Conservation (phyloP, 1,140 invertebrate species). For the Carposina sasakii region DNA sequence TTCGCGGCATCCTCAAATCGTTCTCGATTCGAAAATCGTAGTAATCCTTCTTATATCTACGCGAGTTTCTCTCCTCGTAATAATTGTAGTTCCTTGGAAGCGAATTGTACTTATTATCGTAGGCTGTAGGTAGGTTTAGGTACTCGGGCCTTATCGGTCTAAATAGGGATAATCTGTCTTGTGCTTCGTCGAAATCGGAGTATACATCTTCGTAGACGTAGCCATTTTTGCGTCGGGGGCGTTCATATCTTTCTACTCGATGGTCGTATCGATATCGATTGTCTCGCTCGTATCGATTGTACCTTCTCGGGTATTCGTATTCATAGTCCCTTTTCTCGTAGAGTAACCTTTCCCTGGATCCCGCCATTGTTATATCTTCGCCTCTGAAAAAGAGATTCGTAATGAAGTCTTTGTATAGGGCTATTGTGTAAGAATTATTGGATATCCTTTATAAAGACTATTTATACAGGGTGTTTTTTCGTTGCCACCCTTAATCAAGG, state of each 20-base stretch:
- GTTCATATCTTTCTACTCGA: constrained; percentile 24
- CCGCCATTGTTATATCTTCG: constrained; percentile 53
- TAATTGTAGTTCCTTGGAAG: constrained; percentile 50
- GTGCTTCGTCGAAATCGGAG: constrained; percentile 63
- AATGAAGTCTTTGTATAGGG: constrained; percentile 31
- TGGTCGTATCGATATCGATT: constrained; percentile 26
- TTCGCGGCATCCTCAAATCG: constrained; percentile 34
- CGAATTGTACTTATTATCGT: constrained; percentile 57
- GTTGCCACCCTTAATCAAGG: too few species aligned
- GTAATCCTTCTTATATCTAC: constrained; percentile 56
- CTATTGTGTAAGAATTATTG: background rate
- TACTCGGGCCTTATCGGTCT: constrained; percentile 67
- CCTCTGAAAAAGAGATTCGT: constrained; percentile 44
- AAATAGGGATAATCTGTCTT: constrained; percentile 61
- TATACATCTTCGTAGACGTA: constrained; percentile 71
- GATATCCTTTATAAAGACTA: too few species aligned
- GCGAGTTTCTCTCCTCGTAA: constrained; percentile 35
- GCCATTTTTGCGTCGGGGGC: constrained; percentile 57
- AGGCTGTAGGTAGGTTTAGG: constrained; percentile 54
- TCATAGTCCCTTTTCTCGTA: constrained; percentile 51
- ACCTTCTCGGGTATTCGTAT: constrained; percentile 24
- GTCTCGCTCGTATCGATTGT: constrained; percentile 18
- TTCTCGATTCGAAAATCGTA: constrained; percentile 60
- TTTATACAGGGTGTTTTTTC: too few species aligned
- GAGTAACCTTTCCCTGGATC: constrained; percentile 54